Percentiles rank a stretch among this genome's conserved stretches.
phyloP scores from a whole-genome alignment of 2,113 vertebrate genomes.

The Ceyx cyanopectus region DNA sequence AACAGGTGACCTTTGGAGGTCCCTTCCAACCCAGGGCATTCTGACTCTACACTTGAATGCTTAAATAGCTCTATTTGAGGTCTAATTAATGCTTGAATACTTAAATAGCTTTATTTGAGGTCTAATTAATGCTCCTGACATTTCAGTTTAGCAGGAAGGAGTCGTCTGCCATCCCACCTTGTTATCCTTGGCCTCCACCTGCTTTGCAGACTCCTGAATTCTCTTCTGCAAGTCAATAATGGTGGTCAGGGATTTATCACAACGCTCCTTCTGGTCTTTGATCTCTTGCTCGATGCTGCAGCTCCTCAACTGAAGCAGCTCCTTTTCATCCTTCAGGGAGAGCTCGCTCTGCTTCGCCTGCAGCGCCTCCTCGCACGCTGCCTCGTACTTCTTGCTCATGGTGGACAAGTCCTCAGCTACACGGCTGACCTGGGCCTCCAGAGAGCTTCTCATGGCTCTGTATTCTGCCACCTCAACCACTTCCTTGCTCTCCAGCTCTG shows the following conservation, averaged over 20 bases:
- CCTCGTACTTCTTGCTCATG: conserved; percentile 78
- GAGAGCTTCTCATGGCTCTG: conserved; percentile 75
- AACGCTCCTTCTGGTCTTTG: conserved; percentile 88
- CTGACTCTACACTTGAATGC: too few species aligned
- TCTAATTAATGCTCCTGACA: not conserved
- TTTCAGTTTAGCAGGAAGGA: not conserved
- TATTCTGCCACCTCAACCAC: conserved; percentile 77
- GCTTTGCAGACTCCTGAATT: conserved; percentile 90
- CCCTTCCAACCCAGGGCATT: too few species aligned
- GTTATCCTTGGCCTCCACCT: conserved; percentile 94
- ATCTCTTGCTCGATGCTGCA: conserved; percentile 89
- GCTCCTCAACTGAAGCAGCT: conserved; percentile 80
- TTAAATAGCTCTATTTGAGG: not conserved
- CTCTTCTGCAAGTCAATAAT: conserved; percentile 90
- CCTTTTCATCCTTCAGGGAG: conserved; percentile 78
- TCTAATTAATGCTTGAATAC: too few species aligned
- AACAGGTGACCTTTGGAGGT: too few species aligned
- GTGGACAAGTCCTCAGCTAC: conserved; percentile 76
- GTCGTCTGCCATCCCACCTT: conserved; percentile 79
- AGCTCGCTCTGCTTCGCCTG: conserved; percentile 79
- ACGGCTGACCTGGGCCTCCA: conserved; percentile 81
- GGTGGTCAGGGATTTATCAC: conserved; percentile 87
- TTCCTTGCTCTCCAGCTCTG: conserved; percentile 78
- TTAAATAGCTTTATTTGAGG: not conserved
- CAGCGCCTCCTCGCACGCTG: conserved; percentile 75